phyloP scores from a whole-genome alignment of 2,113 vertebrate genomes.

The Scatophagus argus region DNA sequence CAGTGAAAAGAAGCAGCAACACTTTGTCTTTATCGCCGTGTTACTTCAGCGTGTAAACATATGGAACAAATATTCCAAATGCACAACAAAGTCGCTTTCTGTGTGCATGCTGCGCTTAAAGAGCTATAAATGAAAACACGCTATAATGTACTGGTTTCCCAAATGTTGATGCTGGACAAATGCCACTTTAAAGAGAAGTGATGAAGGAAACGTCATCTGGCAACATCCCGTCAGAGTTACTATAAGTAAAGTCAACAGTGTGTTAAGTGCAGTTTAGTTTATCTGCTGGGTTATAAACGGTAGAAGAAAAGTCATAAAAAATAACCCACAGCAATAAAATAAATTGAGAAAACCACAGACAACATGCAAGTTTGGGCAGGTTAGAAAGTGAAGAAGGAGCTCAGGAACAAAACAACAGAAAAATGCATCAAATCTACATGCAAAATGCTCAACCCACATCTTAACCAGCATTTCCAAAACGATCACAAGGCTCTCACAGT shows the following conservation, averaged over 20 bases:
- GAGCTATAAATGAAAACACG: background rate
- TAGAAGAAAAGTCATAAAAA: constrained; percentile 13
- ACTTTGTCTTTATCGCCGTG: background rate
- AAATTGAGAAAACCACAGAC: constrained; percentile 8
- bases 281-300: background rate
- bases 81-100: constrained; percentile 9
- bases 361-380: constrained; percentile 16
- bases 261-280: background rate
- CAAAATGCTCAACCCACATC: background rate
- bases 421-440: background rate
- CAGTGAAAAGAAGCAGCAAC: constrained; percentile 29
- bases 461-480: constrained; percentile 1
- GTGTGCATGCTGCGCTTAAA: background rate
- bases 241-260: background rate
- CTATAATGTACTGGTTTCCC: background rate
- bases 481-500: background rate
- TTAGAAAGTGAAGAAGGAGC: constrained; percentile 7
- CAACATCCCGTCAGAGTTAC: too few relatives aligned
- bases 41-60: constrained; percentile 6
- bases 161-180: background rate
- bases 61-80: constrained; percentile 10
- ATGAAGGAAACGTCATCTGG: background rate
- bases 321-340: constrained; percentile 22
- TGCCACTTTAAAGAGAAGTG: background rate
- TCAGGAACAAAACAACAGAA: background rate